Percentiles rank a stretch among this genome's conserved stretches.
Conservation (phyloP, 2,113 vertebrate species). For the Ptyas mucosa region DNA sequence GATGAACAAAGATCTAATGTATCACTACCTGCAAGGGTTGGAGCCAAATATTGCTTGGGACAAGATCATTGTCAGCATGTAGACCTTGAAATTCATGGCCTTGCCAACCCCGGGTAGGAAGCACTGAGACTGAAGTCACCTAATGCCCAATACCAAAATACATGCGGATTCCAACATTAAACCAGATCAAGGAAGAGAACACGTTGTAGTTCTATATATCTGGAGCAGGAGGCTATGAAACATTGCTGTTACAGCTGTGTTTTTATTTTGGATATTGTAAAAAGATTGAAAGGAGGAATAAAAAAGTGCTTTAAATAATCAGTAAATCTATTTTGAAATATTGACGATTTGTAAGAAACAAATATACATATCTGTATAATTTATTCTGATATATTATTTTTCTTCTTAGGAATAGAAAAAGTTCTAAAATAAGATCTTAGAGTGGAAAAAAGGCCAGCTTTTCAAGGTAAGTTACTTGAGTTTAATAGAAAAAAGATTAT, state of each 20-base stretch:
- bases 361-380: background rate
- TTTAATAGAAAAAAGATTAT: background rate
- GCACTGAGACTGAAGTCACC: background rate
- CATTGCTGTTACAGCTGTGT: background rate
- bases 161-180: background rate
- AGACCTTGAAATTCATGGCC: background rate
- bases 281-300: background rate
- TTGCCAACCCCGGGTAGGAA: background rate
- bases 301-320: background rate
- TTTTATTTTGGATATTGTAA: background rate
- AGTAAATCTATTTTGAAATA: background rate
- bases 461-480: background rate
- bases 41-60: background rate
- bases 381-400: constrained; percentile 1
- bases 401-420: background rate
- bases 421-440: rapidly evolving
- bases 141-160: background rate
- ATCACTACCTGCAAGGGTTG: background rate
- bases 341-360: background rate
- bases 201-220: background rate
- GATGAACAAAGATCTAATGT: background rate
- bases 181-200: background rate
- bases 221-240: background rate
- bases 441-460: rapidly evolving
- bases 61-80: background rate